These are phyloP conservation scores for Caerostris extrusa DNA, from an alignment of 1,140 invertebrate species.

Conservation along the genomic window DNA sequence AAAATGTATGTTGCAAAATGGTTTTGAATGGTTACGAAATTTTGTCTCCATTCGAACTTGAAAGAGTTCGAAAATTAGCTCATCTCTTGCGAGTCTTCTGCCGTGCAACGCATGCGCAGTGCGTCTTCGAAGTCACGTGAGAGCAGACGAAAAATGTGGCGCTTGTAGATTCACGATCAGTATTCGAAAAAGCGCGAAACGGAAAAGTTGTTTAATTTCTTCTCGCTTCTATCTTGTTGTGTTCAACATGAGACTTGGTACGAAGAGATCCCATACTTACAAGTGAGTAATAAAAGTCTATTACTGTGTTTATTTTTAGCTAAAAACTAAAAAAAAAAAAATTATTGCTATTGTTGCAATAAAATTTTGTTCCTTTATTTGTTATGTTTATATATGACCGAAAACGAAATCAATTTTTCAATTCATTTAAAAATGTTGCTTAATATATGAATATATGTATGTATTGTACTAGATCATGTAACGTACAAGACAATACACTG, in stretches of 20 bases:
- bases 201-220: neutral
- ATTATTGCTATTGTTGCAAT: no score
- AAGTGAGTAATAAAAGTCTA: slow-evolving; percentile 15
- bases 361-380: no score
- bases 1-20: no score
- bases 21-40: neutral
- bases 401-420: no score
- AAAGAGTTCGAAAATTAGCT: neutral
- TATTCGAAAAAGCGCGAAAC: slow-evolving; percentile 5
- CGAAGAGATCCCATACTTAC: slow-evolving; percentile 60
- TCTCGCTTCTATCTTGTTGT: neutral
- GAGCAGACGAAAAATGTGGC: slow-evolving; percentile 56
- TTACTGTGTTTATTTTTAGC: neutral
- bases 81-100: slow-evolving; percentile 26
- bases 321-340: no score
- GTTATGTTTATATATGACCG: no score
- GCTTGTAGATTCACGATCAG: slow-evolving; percentile 11
- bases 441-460: no score
- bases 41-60: neutral
- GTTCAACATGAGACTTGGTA: slow-evolving; percentile 51
- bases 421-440: no score
- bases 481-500: no score
- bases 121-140: slow-evolving; percentile 19
- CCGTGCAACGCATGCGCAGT: slow-evolving; percentile 47
- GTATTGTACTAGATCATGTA: no score